phyloP scores from a whole-genome alignment of 1,140 invertebrate genomes.

The Vanessa atalanta region DNA sequence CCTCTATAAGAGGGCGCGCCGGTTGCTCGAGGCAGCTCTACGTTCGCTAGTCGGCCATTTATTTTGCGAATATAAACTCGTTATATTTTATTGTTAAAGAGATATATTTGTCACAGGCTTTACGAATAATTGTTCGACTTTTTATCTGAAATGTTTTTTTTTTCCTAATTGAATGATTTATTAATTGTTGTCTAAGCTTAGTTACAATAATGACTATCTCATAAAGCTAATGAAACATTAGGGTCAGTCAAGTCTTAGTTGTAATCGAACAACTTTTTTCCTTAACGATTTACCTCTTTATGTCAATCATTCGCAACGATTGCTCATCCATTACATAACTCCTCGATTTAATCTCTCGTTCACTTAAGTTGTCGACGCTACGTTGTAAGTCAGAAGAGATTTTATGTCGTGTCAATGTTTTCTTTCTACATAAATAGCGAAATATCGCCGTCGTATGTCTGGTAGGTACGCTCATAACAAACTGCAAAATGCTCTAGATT shows the following conservation, averaged over 20 bases:
- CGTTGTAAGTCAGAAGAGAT: slow-evolving; percentile 42
- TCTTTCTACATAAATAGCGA: slow-evolving; percentile 58
- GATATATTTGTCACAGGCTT: slow-evolving; percentile 72
- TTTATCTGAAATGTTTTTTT: slow-evolving; percentile 24
- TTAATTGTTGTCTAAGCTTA: not conserved
- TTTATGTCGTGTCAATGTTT: slow-evolving; percentile 55
- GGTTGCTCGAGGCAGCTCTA: slow-evolving; percentile 65
- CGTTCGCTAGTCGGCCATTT: slow-evolving; percentile 51
- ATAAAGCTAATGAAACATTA: slow-evolving; percentile 11
- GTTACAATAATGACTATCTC: not conserved
- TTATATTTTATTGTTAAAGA: slow-evolving; percentile 73
- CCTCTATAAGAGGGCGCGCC: slow-evolving; percentile 60
- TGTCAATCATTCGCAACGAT: slow-evolving; percentile 29
- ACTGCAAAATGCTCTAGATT: slow-evolving; percentile 74
- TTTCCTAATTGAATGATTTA: not conserved
- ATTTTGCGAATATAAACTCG: slow-evolving; percentile 63
- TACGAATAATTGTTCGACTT: slow-evolving; percentile 65
- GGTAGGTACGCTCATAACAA: slow-evolving; percentile 58
- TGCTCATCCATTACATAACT: slow-evolving; percentile 44
- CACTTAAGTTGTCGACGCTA: slow-evolving; percentile 36
- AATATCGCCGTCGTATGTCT: slow-evolving; percentile 52
- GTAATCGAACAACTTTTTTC: slow-evolving; percentile 17
- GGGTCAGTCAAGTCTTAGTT: not conserved
- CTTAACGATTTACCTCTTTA: slow-evolving; percentile 32
- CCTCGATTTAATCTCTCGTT: slow-evolving; percentile 44